These are phyloP conservation scores for Drosophila neotestacea DNA, from an alignment of 2,888 invertebrate genomes.

Conservation along the genomic window DNA sequence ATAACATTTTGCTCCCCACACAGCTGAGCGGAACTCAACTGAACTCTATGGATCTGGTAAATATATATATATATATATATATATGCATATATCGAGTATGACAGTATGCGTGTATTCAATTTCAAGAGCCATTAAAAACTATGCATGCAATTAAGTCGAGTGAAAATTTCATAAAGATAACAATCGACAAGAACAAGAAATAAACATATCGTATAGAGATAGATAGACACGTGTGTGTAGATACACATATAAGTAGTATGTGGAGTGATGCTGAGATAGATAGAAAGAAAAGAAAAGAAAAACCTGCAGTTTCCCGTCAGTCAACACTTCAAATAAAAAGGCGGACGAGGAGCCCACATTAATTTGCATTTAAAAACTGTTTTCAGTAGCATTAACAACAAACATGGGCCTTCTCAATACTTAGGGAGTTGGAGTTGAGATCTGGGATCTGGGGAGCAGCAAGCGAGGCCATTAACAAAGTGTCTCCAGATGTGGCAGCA, in stretches of 20 bases:
- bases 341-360: slow-evolving; percentile 68
- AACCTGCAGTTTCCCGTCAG: slow-evolving; percentile 68
- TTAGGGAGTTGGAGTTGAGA: not conserved
- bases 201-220: slow-evolving; percentile 55
- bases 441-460: slow-evolving; percentile 29
- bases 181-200: slow-evolving; percentile 78
- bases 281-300: not conserved
- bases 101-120: slow-evolving; percentile 57
- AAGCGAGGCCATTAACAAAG: slow-evolving; percentile 72
- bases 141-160: slow-evolving; percentile 81
- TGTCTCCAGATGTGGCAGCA: slow-evolving; percentile 73
- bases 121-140: slow-evolving; percentile 79
- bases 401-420: slow-evolving; percentile 49
- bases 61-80: slow-evolving; percentile 8
- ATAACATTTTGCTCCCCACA: slow-evolving; percentile 32
- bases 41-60: slow-evolving; percentile 3
- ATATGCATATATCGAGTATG: not conserved
- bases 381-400: slow-evolving; percentile 77
- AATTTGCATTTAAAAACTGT: slow-evolving; percentile 81
- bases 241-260: not conserved
- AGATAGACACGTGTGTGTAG: slow-evolving; percentile 13
- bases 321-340: slow-evolving; percentile 79
- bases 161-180: slow-evolving; percentile 81
- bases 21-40: slow-evolving; percentile 15
- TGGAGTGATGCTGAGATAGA: slow-evolving; percentile 6